phyloP scores from a whole-genome alignment of 2,888 invertebrate genomes.

The Agrochola lota region DNA sequence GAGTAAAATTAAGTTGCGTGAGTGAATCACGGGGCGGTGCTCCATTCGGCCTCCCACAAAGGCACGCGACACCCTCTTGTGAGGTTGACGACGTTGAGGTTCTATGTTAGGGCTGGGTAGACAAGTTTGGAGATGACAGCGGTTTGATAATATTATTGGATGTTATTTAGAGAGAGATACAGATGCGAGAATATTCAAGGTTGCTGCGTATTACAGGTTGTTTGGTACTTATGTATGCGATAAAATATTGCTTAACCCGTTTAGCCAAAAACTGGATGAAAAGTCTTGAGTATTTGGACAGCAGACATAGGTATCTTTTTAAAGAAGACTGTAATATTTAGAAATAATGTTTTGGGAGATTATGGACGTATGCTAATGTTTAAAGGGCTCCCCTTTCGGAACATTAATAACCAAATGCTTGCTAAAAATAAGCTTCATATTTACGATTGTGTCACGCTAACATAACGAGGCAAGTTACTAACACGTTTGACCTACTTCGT shows the following conservation, averaged over 20 bases:
- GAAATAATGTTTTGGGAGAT: not conserved
- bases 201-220: not conserved
- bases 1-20: constrained; percentile 64
- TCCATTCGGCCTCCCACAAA: constrained; percentile 64
- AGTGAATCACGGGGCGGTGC: constrained; percentile 59
- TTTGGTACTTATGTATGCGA: not conserved
- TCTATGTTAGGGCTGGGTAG: not conserved
- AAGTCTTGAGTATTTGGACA: no score
- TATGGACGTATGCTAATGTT: not conserved
- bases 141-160: constrained; percentile 21
- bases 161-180: not conserved
- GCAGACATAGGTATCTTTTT: no score
- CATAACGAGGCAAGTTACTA: constrained; percentile 1
- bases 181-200: not conserved
- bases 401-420: not conserved
- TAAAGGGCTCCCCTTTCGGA: not conserved
- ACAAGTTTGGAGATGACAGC: constrained; percentile 48
- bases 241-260: not conserved
- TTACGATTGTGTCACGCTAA: constrained; percentile 11
- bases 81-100: constrained; percentile 64
- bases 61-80: constrained; percentile 67
- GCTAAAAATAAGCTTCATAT: constrained; percentile 2
- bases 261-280: no score
- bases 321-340: not conserved
- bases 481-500: constrained; percentile 41